Percentiles rank a stretch among this genome's conserved stretches.
Evolutionary conservation across 2,113 vertebrate genomes (phyloP).

Genomic region (Brachypodius melanocephalos): DNA sequence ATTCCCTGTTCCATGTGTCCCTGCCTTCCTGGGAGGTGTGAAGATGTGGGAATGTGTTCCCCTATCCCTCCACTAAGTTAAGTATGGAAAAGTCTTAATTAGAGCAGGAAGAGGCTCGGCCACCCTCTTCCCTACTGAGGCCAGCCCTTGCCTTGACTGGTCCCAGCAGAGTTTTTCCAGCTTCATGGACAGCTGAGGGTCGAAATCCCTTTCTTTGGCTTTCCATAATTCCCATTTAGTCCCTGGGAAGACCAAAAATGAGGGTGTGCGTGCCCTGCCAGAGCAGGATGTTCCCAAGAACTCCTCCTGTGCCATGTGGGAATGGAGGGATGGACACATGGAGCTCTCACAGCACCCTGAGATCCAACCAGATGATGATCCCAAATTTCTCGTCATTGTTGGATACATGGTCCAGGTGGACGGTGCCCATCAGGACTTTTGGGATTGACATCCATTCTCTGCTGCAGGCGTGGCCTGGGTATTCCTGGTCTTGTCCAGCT

Average conservation of each 20-base stretch:
- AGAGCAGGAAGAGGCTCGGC: not conserved
- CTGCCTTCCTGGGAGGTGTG: not conserved
- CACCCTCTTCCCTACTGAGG: not conserved
- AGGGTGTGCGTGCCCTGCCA: rapidly evolving
- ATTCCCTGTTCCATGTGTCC: rapidly evolving
- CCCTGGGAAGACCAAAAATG: not conserved
- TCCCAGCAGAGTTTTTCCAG: not conserved
- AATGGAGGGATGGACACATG: rapidly evolving
- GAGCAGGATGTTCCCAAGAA: not conserved
- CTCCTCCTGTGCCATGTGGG: rapidly evolving
- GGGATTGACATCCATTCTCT: rapidly evolving
- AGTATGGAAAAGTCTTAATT: not conserved
- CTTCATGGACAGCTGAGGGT: rapidly evolving
- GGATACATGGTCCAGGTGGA: rapidly evolving
- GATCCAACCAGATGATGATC: rapidly evolving
- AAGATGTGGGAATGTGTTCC: not conserved
- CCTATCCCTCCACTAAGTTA: not conserved
- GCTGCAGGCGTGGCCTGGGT: not conserved
- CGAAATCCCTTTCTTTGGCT: not conserved
- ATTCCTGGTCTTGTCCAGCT: not conserved
- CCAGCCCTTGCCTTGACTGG: not conserved
- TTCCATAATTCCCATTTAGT: not conserved
- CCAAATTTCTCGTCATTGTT: not conserved
- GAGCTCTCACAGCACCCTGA: not conserved
- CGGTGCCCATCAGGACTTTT: rapidly evolving